Evolutionary conservation across 2,113 vertebrate species (phyloP).

Genomic region (Lepisosteus osseus): DNA sequence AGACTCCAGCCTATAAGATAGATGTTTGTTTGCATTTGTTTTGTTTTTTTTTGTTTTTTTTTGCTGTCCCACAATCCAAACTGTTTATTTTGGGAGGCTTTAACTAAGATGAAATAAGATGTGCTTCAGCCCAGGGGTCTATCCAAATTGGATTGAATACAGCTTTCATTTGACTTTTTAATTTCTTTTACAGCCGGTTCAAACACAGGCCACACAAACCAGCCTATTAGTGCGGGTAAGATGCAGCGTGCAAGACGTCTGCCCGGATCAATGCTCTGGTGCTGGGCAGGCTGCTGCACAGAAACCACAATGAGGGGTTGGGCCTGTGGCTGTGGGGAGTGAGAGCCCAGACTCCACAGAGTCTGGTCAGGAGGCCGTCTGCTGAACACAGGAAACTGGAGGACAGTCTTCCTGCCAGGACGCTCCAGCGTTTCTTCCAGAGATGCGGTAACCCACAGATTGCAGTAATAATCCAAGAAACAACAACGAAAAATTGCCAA

Average conservation of each 20-base stretch:
- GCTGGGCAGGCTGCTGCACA: background rate
- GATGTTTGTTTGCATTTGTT: too few species aligned
- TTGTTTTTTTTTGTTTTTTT: too few species aligned
- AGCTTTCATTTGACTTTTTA: background rate
- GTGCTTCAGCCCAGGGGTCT: background rate
- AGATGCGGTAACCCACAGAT: background rate
- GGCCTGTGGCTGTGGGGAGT: background rate
- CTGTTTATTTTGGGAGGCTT: too few species aligned
- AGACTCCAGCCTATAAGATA: too few species aligned
- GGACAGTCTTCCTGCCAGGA: background rate
- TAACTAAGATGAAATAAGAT: too few species aligned
- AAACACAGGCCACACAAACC: background rate
- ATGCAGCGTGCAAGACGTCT: background rate
- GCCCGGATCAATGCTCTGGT: background rate
- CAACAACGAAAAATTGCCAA: background rate
- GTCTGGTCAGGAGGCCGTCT: background rate
- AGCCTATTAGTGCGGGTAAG: background rate
- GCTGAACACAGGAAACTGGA: background rate
- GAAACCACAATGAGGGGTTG: slow-evolving; percentile 3
- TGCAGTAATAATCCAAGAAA: background rate
- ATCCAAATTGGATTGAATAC: background rate
- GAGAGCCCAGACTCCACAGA: background rate
- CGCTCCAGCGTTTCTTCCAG: background rate
- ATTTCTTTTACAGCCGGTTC: background rate
- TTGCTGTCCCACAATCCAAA: too few species aligned